These are phyloP conservation scores for Rhagium mordax DNA, from an alignment of 2,888 invertebrate species.

Conservation along the genomic window DNA sequence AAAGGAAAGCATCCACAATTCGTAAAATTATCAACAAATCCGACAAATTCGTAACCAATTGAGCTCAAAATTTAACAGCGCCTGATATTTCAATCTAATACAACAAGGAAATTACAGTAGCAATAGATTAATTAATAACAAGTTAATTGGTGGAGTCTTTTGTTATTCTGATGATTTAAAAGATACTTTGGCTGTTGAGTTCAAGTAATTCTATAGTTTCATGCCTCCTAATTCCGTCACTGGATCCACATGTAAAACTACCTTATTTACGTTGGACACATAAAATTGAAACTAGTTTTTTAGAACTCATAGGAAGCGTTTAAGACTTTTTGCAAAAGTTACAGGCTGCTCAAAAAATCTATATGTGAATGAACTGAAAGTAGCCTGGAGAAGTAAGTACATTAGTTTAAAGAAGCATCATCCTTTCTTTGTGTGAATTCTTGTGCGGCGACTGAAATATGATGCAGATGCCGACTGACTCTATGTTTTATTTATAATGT, in stretches of 20 bases:
- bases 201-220: no score
- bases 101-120: no score
- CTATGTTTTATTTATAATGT: conserved; percentile 60
- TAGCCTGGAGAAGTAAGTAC: conserved; percentile 26
- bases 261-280: neutral
- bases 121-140: no score
- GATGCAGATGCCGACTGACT: conserved; percentile 51
- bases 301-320: neutral
- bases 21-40: no score
- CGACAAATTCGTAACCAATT: no score
- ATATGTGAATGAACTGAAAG: conserved; percentile 24
- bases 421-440: conserved; percentile 49
- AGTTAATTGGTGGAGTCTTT: no score
- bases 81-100: no score
- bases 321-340: neutral
- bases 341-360: conserved; percentile 11
- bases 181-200: no score
- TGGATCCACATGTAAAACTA: neutral
- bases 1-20: no score
- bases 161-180: no score
- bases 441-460: conserved; percentile 48
- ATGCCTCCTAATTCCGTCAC: no score
- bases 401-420: conserved; percentile 35
- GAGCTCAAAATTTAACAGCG: no score
- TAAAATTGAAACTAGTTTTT: neutral